Conservation (phyloP, 2,113 vertebrate species). For the Zosterops pallidus region DNA sequence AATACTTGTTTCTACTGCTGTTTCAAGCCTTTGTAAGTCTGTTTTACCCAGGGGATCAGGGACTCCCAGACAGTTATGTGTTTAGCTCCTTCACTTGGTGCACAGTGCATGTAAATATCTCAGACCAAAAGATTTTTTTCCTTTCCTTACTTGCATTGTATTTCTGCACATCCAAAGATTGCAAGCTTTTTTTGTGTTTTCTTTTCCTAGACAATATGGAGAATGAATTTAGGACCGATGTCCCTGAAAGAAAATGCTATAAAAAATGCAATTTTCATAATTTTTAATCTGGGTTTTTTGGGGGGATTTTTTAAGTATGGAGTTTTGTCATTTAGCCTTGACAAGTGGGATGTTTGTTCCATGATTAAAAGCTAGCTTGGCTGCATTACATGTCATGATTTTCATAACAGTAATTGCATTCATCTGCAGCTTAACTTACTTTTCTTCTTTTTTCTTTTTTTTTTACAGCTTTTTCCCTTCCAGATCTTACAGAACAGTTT, state of each 20-base stretch:
- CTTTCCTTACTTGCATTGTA: background rate
- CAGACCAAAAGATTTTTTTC: background rate
- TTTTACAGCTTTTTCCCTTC: slow-evolving; percentile 78
- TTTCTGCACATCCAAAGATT: background rate
- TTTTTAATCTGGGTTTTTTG: background rate
- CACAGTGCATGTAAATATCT: background rate
- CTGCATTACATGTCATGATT: background rate
- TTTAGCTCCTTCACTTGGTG: slow-evolving; percentile 52
- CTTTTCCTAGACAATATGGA: background rate
- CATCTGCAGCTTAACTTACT: background rate
- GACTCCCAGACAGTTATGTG: background rate
- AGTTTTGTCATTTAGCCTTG: background rate
- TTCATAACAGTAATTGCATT: background rate
- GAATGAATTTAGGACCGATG: background rate
- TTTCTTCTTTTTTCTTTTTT: background rate
- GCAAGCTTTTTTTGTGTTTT: background rate
- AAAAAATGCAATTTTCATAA: background rate
- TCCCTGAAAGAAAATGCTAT: background rate
- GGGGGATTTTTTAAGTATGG: background rate
- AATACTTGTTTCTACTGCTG: background rate
- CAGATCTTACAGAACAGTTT: slow-evolving; percentile 91
- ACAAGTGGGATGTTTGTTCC: background rate
- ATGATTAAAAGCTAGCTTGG: background rate
- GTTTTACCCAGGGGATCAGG: background rate
- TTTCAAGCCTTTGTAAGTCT: background rate